These are phyloP conservation scores for Erebia ligea DNA, from an alignment of 2,888 invertebrate genomes.

Conservation along the genomic window DNA sequence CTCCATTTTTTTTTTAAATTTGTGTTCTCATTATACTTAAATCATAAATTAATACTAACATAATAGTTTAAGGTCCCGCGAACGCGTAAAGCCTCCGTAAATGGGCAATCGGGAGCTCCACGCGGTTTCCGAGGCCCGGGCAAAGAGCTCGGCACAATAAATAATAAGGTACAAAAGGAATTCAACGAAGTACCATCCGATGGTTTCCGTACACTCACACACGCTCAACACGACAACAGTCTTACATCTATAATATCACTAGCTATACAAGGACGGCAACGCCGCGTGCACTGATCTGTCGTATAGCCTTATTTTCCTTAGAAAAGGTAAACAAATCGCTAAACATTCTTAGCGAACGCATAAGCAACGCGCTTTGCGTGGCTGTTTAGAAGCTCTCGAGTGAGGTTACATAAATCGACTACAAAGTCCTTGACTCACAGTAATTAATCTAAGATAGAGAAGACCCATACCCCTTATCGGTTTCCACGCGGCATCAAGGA, in stretches of 20 bases:
- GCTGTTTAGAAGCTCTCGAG: too few relatives aligned
- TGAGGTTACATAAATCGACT: too few relatives aligned
- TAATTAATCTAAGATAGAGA: too few relatives aligned
- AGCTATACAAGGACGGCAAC: slow-evolving; percentile 77
- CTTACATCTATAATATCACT: slow-evolving; percentile 81
- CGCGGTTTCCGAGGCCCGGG: slow-evolving; percentile 70
- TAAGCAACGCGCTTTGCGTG: too few relatives aligned
- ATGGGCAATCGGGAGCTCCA: slow-evolving; percentile 77
- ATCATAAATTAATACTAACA: slow-evolving; percentile 80
- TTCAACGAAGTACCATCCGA: slow-evolving; percentile 76
- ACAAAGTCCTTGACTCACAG: too few relatives aligned
- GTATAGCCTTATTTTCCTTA: slow-evolving; percentile 25
- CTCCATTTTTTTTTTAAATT: slow-evolving; percentile 76
- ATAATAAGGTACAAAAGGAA: slow-evolving; percentile 80
- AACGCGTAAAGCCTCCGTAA: slow-evolving; percentile 69
- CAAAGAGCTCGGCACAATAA: slow-evolving; percentile 82
- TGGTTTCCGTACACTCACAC: slow-evolving; percentile 73
- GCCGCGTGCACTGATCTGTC: slow-evolving; percentile 75
- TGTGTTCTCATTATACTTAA: slow-evolving; percentile 70
- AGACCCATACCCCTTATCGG: too few relatives aligned
- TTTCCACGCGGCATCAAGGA: too few relatives aligned
- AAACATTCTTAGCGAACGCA: too few relatives aligned
- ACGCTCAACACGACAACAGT: slow-evolving; percentile 74
- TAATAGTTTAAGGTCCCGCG: slow-evolving; percentile 68
- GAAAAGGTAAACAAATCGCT: too few relatives aligned